phyloP scores from a whole-genome alignment of 37 sponge, comb jelly and placozoan genomes.

The Hormiphora californensis region DNA sequence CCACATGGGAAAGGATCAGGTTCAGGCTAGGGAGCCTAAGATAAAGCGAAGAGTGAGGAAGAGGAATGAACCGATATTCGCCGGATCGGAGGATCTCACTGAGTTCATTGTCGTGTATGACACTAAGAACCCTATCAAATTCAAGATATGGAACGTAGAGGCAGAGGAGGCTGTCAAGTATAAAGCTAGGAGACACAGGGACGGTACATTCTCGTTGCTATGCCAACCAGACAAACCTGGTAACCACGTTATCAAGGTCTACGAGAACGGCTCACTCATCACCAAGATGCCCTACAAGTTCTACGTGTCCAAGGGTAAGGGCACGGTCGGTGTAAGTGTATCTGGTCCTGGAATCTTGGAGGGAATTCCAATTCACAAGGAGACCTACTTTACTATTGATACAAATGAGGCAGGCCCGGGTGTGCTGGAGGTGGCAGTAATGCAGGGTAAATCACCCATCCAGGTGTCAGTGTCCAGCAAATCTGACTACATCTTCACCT shows the following conservation, averaged over 20 bases:
- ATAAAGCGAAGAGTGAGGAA: neutral
- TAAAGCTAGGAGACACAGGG: neutral
- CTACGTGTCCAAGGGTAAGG: neutral
- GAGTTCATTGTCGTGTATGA: neutral
- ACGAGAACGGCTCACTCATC: neutral
- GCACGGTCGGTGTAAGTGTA: neutral
- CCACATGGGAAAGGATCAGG: neutral
- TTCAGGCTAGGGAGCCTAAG: neutral
- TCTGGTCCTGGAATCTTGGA: neutral
- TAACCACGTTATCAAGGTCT: slow-evolving; percentile 7
- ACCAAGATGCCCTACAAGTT: neutral
- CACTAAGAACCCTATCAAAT: neutral
- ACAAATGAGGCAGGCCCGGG: neutral
- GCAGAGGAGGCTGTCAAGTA: neutral
- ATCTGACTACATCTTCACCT: neutral
- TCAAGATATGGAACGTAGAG: neutral
- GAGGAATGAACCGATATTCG: neutral
- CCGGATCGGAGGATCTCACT: neutral
- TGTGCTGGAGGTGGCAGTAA: neutral
- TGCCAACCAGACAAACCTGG: neutral
- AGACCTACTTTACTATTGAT: neutral
- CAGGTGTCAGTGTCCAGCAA: neutral
- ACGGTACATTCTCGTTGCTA: neutral
- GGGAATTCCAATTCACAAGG: neutral
- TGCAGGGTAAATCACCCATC: neutral